Base-by-base conservation (phyloP, 2,888 invertebrate species). In the Nomada flava region DNA sequence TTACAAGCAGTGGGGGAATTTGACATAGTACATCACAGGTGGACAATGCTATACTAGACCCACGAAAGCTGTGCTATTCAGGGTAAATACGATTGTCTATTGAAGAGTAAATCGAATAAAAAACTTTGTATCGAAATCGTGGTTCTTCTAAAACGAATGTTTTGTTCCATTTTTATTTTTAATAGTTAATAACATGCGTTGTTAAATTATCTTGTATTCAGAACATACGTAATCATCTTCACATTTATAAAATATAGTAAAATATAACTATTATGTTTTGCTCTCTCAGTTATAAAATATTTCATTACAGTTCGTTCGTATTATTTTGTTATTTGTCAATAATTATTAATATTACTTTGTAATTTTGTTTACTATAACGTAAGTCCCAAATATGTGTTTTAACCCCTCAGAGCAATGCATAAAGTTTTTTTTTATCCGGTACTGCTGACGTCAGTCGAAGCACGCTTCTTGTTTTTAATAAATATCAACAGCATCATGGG, bases 1-100 rank as follows among this genome's bases (percentile, higher is more conserved):
- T 64, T 23, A 36, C 15, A 20, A 55, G 15, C 26, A 44, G 55
- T 63, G 23, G 63, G n/a, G 50, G 36, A 78, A 78, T 69, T 79
- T 59, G 29, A 69, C 44, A 69, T 52, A 63, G 36, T 78, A 18
- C 42, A 77, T 69, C 36, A 64, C 47, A 50, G 47, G 20, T 44
- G 50, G 44, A 59, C 52, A 59, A 64, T 53, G 20, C 29, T 59
- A 11, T 26, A 36, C n/a, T 36, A 65, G 44, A 23, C 29, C 50
- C 47, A 64, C 15, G 36, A 64, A 74, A 74, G 47, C 50, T 47
- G 11, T 23, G 36, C 23, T 29, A 42, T n/a, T 72, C 18, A 44
- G 23, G 53, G 53, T 29, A 20, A 11, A 44, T 29, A 20, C 23
- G 60, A 53, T 18, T 53, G 7, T n/a, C n/a, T 9, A 47, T 47